phyloP scores from a whole-genome alignment of 2,888 invertebrate genomes.

The Halocaridina rubra region DNA sequence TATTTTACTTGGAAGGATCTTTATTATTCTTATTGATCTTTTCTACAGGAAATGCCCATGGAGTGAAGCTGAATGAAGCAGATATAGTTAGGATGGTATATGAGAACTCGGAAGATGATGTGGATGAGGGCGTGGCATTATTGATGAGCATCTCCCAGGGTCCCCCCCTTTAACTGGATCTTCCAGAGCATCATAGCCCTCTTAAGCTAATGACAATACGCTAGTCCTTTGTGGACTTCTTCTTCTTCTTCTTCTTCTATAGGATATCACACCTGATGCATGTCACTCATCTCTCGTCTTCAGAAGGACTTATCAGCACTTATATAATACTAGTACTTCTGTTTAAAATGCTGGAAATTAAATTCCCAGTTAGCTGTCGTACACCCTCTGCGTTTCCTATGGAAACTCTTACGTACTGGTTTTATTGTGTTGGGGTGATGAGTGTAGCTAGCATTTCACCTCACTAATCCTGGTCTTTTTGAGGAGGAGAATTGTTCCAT shows the following conservation, averaged over 20 bases:
- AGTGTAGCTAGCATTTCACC: no score
- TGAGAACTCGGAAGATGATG: constrained; percentile 71
- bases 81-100: constrained; percentile 66
- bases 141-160: constrained; percentile 43
- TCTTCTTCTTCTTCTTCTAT: no score
- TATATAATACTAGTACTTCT: no score
- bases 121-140: constrained; percentile 67
- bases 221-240: not conserved
- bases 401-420: not conserved
- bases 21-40: no score
- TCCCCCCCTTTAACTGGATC: constrained; percentile 17
- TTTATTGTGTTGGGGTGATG: not conserved
- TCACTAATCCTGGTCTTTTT: no score
- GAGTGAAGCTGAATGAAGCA: constrained; percentile 66
- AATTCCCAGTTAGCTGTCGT: no score
- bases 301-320: no score
- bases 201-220: constrained; percentile 44
- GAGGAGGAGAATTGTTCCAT: no score
- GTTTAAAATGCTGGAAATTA: no score
- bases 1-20: no score
- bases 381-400: constrained; percentile 1
- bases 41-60: constrained; percentile 66
- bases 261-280: no score
- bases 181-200: not conserved
- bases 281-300: no score